Evolutionary conservation across 2,113 vertebrate species (phyloP).

Genomic region (Otocyon megalotis): DNA sequence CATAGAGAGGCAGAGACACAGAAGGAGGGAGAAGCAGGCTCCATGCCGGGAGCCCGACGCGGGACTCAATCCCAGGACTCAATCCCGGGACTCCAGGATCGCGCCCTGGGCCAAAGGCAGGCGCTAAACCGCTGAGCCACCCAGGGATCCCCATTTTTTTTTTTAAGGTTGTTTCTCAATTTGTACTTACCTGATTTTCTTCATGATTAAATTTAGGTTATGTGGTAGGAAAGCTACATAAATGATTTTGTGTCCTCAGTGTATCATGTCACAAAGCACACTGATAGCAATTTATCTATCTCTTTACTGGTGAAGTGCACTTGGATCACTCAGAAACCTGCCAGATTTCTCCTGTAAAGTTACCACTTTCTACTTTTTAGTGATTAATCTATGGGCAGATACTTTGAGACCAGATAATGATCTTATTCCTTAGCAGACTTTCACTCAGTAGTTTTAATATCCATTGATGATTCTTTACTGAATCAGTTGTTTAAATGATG

Average conservation of each 20-base stretch:
- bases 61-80: too few relatives aligned
- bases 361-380: neutral
- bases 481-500: neutral
- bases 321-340: neutral
- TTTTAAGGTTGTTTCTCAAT: neutral
- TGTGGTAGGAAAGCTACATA: neutral
- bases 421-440: neutral
- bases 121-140: too few relatives aligned
- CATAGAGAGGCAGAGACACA: too few relatives aligned
- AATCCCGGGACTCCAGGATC: too few relatives aligned
- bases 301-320: neutral
- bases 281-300: neutral
- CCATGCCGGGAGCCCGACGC: too few relatives aligned
- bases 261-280: neutral
- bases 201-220: slow-evolving; percentile 2
- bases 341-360: neutral
- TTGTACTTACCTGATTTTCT: neutral
- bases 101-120: too few relatives aligned
- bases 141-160: too few relatives aligned
- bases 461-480: neutral
- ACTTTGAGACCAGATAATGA: neutral
- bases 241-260: neutral
- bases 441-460: neutral
- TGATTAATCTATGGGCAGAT: neutral
- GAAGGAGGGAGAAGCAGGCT: too few relatives aligned